Conservation (phyloP, 2,797 vertebrate genomes). For the Eospalax fontanierii region DNA sequence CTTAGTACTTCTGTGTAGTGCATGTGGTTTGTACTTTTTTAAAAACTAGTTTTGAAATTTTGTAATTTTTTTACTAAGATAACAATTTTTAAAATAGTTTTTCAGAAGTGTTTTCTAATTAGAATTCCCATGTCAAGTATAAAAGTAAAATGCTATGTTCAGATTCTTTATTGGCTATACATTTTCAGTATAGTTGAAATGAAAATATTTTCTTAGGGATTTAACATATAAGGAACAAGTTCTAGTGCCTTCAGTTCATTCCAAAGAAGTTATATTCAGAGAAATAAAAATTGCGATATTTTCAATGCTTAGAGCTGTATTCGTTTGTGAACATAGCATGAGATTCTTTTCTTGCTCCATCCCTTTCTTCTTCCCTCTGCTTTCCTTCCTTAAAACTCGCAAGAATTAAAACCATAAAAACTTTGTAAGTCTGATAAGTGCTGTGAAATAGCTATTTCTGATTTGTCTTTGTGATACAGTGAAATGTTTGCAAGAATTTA, state of each 20-base stretch:
- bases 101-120: conserved; percentile 80
- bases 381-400: conserved; percentile 66
- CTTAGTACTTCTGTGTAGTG: conserved; percentile 87
- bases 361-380: background rate
- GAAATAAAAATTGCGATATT: conserved; percentile 47
- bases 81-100: conserved; percentile 77
- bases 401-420: conserved; percentile 81
- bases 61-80: conserved; percentile 81
- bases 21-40: conserved; percentile 88
- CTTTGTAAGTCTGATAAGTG: conserved; percentile 80
- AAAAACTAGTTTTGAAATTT: conserved; percentile 78
- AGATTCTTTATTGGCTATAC: conserved; percentile 73
- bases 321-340: conserved; percentile 84
- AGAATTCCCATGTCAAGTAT: conserved; percentile 72
- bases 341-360: background rate
- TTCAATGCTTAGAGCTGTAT: background rate
- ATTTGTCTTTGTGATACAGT: conserved; percentile 86
- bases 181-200: conserved; percentile 63
- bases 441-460: conserved; percentile 81
- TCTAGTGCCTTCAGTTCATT: conserved; percentile 43
- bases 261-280: conserved; percentile 41
- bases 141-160: conserved; percentile 82
- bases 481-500: conserved; percentile 79
- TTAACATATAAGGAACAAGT: conserved; percentile 54
- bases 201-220: conserved; percentile 55